phyloP scores from a whole-genome alignment of 2,113 vertebrate genomes.

The Bostrychus sinensis region DNA sequence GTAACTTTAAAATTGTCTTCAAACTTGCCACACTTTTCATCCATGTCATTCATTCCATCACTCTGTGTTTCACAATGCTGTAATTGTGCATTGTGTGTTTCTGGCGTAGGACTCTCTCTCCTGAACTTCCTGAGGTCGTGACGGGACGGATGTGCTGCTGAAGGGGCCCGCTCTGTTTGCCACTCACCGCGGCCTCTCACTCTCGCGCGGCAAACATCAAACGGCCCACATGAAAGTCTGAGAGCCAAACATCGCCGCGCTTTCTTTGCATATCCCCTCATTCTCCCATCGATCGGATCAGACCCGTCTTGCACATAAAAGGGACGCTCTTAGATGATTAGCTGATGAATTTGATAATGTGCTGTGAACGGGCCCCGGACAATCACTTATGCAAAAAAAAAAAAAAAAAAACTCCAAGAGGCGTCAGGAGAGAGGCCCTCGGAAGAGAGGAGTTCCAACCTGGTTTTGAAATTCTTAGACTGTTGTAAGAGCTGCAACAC shows the following conservation, averaged over 20 bases:
- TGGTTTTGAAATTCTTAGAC: constrained; percentile 54
- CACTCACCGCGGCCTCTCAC: constrained; percentile 38
- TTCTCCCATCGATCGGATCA: constrained; percentile 73
- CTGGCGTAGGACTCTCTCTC: neutral
- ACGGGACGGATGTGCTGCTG: constrained; percentile 55
- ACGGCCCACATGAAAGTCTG: constrained; percentile 75
- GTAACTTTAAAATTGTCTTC: too few species aligned
- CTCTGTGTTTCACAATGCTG: too few species aligned
- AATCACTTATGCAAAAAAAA: constrained; percentile 39
- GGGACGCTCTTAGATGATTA: constrained; percentile 75
- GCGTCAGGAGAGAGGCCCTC: constrained; percentile 30
- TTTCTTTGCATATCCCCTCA: constrained; percentile 75
- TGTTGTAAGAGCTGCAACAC: constrained; percentile 8
- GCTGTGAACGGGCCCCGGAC: constrained; percentile 51
- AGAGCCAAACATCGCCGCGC: constrained; percentile 71
- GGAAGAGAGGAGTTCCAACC: constrained; percentile 43
- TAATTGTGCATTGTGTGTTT: too few species aligned
- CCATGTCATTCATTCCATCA: too few species aligned
- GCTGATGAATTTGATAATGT: constrained; percentile 72
- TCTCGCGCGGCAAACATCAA: constrained; percentile 81
- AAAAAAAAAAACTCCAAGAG: constrained; percentile 4
- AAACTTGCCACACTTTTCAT: too few species aligned
- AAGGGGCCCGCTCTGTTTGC: constrained; percentile 58
- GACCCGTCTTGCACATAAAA: constrained; percentile 67
- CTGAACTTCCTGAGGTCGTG: constrained; percentile 13